Base-by-base conservation (phyloP, 2,888 invertebrate genomes). In the Thelaira solivaga region DNA sequence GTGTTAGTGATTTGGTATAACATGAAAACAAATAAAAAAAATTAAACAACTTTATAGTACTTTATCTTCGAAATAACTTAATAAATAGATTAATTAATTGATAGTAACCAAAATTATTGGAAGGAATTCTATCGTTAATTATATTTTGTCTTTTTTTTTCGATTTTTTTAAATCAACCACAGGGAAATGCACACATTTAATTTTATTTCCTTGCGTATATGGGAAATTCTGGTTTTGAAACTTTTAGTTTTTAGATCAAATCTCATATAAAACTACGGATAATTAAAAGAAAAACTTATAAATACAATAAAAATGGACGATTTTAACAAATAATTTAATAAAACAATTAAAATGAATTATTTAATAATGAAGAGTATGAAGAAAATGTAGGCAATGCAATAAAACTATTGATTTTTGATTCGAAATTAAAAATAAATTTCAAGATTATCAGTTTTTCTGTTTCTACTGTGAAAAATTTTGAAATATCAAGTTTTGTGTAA, bases 151-250 rank as follows among this genome's bases (percentile, higher is more conserved):
- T 43, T 26, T 16, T 4, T 55, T 73, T 69, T 73, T 47, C 11
- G 26, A 73, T 72, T 73, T 36, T 13, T 47, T 69, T 41, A 62
- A 73, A 73, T 78, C 69, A 74, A 69, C 62, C 73, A 59, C 62
- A 59, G 69, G 69, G 55, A 64, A 69, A 71, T 80, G 76, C 76
- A 80, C 81, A 81, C 77, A 76, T 64, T 76, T 79, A 73, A 71
- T 80, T 81, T 80, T 80, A 80, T 75, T 80, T 81, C 80, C 80
- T 80, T 81, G 80, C 69, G 77, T 69, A 69, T 55, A 49, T 79
- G 80, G 74, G 71, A 76, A 72, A 71, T 71, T 77, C 73, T 71
- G 72, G 69, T 76, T 55, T 69, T 69, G 76, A 68, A 76, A 62
- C 36, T 34, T 75, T 71, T 78, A 68, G 64, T 75, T 78, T 55